Evolutionary conservation across 2,797 vertebrate species (phyloP).

Genomic region (Diplodus puntazzo): DNA sequence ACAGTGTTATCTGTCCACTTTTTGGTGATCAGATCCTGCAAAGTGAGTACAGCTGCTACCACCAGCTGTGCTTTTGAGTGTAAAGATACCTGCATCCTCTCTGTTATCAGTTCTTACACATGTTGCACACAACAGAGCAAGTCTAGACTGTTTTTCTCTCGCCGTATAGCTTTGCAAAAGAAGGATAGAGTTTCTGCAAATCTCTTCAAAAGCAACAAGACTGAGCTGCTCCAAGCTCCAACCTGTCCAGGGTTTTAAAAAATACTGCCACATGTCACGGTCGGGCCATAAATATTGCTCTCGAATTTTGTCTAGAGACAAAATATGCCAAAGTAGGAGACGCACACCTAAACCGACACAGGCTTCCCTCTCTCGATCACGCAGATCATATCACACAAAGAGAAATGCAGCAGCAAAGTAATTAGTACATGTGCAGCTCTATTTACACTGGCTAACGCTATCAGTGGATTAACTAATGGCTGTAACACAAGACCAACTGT

Average conservation of each 20-base stretch:
- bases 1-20: too few relatives aligned
- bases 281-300: constrained; percentile 2
- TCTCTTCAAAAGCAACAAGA: constrained; percentile 6
- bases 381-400: constrained; percentile 41
- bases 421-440: constrained; percentile 49
- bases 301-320: not conserved
- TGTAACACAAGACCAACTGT: constrained; percentile 69
- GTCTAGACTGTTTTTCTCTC: constrained; percentile 47
- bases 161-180: constrained; percentile 1
- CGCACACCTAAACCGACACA: constrained; percentile 5
- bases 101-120: constrained; percentile 14
- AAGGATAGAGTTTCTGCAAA: constrained; percentile 5
- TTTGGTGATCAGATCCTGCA: too few relatives aligned
- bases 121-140: not conserved
- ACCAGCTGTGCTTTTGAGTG: not conserved
- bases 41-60: too few relatives aligned
- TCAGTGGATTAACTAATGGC: constrained; percentile 63
- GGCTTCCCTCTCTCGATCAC: constrained; percentile 10
- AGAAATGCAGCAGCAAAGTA: constrained; percentile 30
- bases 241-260: not conserved
- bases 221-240: constrained; percentile 6
- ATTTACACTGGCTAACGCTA: constrained; percentile 51
- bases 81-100: constrained; percentile 12
- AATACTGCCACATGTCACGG: not conserved
- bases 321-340: not conserved